These are phyloP conservation scores for Helicolenus hilgendorfi DNA, from an alignment of 2,797 vertebrate genomes.

Conservation along the genomic window DNA sequence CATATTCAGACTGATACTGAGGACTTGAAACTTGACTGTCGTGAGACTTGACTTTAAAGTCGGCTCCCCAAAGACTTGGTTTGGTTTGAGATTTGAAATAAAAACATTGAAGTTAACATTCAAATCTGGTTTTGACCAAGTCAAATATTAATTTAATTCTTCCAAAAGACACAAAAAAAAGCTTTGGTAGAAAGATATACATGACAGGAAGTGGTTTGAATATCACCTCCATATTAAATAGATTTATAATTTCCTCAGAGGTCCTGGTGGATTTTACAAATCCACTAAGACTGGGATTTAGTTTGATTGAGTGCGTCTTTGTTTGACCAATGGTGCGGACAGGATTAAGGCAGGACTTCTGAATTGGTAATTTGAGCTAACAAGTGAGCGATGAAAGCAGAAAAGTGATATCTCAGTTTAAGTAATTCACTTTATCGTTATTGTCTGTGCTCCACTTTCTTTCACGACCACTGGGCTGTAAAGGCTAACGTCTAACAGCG, in stretches of 20 bases:
- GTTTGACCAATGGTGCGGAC: slow-evolving; percentile 64
- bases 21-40: not conserved
- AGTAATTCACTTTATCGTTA: slow-evolving; percentile 64
- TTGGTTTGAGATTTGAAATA: not conserved
- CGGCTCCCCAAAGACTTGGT: not conserved
- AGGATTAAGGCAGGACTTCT: slow-evolving; percentile 70
- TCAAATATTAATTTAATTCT: not conserved
- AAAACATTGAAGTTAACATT: not conserved
- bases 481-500: slow-evolving; percentile 6
- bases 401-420: slow-evolving; percentile 72
- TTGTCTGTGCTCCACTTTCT: slow-evolving; percentile 51
- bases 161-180: not conserved
- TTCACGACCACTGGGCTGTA: slow-evolving; percentile 56
- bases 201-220: slow-evolving; percentile 26
- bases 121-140: not conserved
- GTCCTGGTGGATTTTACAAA: slow-evolving; percentile 59
- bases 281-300: slow-evolving; percentile 63
- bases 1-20: not conserved
- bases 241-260: slow-evolving; percentile 66
- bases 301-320: slow-evolving; percentile 78
- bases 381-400: slow-evolving; percentile 67
- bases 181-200: not conserved
- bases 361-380: slow-evolving; percentile 79
- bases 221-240: slow-evolving; percentile 62
- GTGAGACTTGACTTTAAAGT: not conserved